Evolutionary conservation across 2,113 vertebrate genomes (phyloP).

Genomic region (Hypanus sabinus): DNA sequence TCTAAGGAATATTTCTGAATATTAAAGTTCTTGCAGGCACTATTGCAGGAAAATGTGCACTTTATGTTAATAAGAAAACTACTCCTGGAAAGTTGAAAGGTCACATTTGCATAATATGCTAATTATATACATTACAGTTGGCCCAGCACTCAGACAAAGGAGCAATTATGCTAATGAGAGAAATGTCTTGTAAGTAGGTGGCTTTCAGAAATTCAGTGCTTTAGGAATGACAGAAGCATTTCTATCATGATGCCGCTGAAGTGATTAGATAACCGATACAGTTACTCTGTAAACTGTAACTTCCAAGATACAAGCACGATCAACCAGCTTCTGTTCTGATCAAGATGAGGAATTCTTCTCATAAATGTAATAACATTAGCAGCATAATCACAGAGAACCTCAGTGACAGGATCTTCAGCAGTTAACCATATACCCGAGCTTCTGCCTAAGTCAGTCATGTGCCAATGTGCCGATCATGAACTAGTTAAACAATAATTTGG

Average conservation of each 20-base stretch:
- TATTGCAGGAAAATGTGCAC: neutral
- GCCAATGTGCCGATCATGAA: neutral
- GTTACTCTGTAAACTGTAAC: neutral
- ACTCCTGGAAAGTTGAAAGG: neutral
- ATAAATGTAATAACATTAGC: neutral
- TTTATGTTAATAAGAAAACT: neutral
- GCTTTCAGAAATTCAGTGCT: neutral
- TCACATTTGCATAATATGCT: constrained; percentile 17
- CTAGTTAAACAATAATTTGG: neutral
- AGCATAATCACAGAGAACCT: too few relatives aligned
- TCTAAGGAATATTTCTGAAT: neutral
- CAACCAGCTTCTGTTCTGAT: neutral
- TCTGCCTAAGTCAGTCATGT: neutral
- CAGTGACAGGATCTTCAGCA: neutral
- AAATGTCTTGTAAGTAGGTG: neutral
- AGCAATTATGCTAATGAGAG: neutral
- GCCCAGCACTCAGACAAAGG: neutral
- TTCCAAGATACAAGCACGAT: neutral
- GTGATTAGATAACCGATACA: neutral
- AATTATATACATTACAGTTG: neutral
- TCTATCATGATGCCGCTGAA: neutral
- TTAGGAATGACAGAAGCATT: neutral
- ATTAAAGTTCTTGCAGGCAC: neutral
- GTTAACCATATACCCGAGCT: neutral
- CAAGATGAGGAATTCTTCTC: neutral